Base-by-base conservation (phyloP, 2,888 invertebrate genomes). In the Halictus ligatus region DNA sequence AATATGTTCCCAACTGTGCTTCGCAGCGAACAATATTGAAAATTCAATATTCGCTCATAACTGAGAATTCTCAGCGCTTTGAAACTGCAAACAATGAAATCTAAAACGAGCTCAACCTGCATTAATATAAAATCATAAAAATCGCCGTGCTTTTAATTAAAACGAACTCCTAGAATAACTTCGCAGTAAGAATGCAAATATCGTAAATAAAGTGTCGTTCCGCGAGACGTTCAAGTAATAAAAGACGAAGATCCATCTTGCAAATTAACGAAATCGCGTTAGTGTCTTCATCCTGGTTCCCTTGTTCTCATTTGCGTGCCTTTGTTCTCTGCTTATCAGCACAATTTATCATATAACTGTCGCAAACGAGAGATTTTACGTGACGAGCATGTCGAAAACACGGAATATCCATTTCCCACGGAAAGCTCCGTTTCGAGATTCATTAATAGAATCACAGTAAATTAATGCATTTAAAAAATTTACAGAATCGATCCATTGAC, bases 21-120 rank as follows among this genome's bases (percentile, higher is more conserved):
- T 40, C 40, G 5, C 35, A 35, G 40, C 69, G 35, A 69, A 40
- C 40, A 69, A 35, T 35, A 69, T 69, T 40, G 40, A 40, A 69
- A 40, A 69, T 69, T 64, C 64, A 64, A 64, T 64, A 64, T 64
- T 64, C 64, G 64, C 6, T 64, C 29, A 29, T 64, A 64, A 64
- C 64, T 64, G 64, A 25, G 25, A 35, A 40, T 40, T 40, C 7
- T 29, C 18, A 21, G 35, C 10, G 35, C 15, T 18, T 35, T 18
- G 35, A 69, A 69, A 21, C 21, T 69, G 40, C 40, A 40, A 69
- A 69, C 35, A 69, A 35, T 69, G 35, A 69, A 69, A 69, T 40
- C 35, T 40, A 40, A 35, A 40, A 69, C 35, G 67, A 67, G 35
- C 18, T 35, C 18, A 15, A 8, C 35, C 18, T 35, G 18, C 7